These are phyloP conservation scores for Drosophila subsilvestris DNA, from an alignment of 2,888 invertebrate species.

Conservation along the genomic window DNA sequence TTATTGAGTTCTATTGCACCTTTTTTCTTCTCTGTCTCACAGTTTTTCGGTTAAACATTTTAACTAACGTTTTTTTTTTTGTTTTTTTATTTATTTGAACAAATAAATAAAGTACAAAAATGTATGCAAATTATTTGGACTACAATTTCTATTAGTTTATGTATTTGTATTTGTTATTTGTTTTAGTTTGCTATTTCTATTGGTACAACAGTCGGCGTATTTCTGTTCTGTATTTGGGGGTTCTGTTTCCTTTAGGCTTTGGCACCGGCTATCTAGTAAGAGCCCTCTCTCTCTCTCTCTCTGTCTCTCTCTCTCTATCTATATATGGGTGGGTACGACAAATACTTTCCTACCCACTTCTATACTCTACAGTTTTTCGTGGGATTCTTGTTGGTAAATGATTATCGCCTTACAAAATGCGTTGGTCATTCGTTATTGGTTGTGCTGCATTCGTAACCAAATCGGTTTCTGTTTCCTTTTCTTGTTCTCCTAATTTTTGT, in stretches of 20 bases:
- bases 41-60: slow-evolving; percentile 45
- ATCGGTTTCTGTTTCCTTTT: slow-evolving; percentile 5
- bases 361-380: slow-evolving; percentile 32
- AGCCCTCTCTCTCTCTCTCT: slow-evolving; percentile 21
- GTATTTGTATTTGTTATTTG: slow-evolving; percentile 42
- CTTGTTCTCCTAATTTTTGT: no score
- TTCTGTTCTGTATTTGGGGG: slow-evolving; percentile 1
- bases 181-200: slow-evolving; percentile 12
- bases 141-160: slow-evolving; percentile 29
- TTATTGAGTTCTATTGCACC: slow-evolving; percentile 58
- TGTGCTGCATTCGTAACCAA: slow-evolving; percentile 32
- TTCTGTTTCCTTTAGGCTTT: slow-evolving; percentile 39
- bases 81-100: slow-evolving; percentile 13
- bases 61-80: slow-evolving; percentile 45
- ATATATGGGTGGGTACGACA: slow-evolving; percentile 6
- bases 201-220: slow-evolving; percentile 1
- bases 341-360: neutral
- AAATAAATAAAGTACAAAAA: slow-evolving; percentile 15
- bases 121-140: slow-evolving; percentile 25
- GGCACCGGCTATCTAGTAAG: slow-evolving; percentile 59
- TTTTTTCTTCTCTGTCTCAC: slow-evolving; percentile 15
- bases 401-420: slow-evolving; percentile 73
- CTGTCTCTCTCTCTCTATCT: no score
- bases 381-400: slow-evolving; percentile 60
- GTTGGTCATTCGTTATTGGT: slow-evolving; percentile 63